Evolutionary conservation across 1,140 invertebrate species (phyloP).

Genomic region (Apocrypta bakeri): DNA sequence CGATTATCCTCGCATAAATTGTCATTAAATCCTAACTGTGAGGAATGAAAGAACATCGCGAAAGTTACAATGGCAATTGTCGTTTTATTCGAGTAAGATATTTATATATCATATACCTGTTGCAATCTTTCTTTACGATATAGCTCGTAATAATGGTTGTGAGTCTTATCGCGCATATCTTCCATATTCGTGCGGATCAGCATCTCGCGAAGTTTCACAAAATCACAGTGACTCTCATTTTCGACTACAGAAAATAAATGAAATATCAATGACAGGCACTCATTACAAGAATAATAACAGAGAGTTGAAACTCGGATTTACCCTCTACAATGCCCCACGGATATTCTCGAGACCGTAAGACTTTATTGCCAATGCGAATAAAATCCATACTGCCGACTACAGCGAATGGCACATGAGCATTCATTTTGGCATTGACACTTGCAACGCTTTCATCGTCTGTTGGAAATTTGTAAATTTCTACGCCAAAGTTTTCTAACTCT

Average conservation of each 20-base stretch:
- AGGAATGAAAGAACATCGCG: no score
- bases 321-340: slow-evolving; percentile 99
- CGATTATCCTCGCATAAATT: slow-evolving; percentile 93
- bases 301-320: slow-evolving; percentile 61
- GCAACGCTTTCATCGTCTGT: slow-evolving; percentile 97
- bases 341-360: slow-evolving; percentile 95
- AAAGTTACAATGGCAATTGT: no score
- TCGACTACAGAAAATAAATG: slow-evolving; percentile 84
- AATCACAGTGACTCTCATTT: slow-evolving; percentile 99
- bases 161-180: slow-evolving; percentile 97
- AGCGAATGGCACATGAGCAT: slow-evolving; percentile 96
- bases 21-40: slow-evolving; percentile 94
- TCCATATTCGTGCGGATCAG: slow-evolving; percentile 99
- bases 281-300: neutral
- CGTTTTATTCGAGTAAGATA: neutral
- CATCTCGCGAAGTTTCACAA: slow-evolving; percentile 98
- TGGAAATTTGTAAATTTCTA: slow-evolving; percentile 98
- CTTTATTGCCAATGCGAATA: slow-evolving; percentile 96
- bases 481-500: slow-evolving; percentile 89
- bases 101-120: slow-evolving; percentile 76
- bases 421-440: slow-evolving; percentile 93
- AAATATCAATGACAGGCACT: neutral
- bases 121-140: slow-evolving; percentile 94
- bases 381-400: slow-evolving; percentile 99
- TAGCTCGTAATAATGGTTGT: slow-evolving; percentile 95